A percentile compares a stretch with the other conserved stretches of the same genome.
Evolutionary conservation across 2,797 vertebrate genomes (phyloP).

Genomic region (Pteronotus mesoamericanus): DNA sequence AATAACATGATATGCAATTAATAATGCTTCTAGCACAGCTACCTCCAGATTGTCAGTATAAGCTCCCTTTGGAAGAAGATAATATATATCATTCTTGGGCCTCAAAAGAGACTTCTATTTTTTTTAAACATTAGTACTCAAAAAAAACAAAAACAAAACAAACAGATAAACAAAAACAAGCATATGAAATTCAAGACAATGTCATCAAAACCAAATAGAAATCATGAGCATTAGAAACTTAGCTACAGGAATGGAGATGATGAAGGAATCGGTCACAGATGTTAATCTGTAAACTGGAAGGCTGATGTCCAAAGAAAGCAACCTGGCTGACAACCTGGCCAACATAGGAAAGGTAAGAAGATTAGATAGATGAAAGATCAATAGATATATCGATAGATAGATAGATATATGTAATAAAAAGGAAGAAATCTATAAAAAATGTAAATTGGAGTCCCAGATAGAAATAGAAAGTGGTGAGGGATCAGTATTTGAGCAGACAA

Average conservation of each 20-base stretch:
- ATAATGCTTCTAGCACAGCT: background rate
- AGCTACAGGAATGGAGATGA: background rate
- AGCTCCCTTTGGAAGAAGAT: background rate
- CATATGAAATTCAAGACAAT: background rate
- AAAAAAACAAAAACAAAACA: background rate
- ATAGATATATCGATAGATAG: too few relatives aligned
- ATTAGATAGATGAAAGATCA: too few relatives aligned
- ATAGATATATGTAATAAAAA: too few relatives aligned
- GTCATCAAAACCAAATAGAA: background rate
- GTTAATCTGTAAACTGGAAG: background rate
- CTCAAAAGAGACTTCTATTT: background rate
- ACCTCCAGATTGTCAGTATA: background rate
- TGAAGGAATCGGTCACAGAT: background rate
- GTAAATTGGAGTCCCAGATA: too few relatives aligned
- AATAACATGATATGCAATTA: background rate
- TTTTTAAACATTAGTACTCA: background rate
- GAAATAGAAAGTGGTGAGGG: background rate
- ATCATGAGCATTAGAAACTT: background rate
- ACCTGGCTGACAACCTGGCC: background rate
- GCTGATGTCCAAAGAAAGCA: background rate
- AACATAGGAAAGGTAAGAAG: background rate
- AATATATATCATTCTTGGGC: background rate
- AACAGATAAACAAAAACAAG: background rate
- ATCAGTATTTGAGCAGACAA: background rate
- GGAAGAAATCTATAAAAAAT: too few relatives aligned